Conservation (phyloP, 2,113 vertebrate genomes). For the Coptodon bakossiorum region DNA sequence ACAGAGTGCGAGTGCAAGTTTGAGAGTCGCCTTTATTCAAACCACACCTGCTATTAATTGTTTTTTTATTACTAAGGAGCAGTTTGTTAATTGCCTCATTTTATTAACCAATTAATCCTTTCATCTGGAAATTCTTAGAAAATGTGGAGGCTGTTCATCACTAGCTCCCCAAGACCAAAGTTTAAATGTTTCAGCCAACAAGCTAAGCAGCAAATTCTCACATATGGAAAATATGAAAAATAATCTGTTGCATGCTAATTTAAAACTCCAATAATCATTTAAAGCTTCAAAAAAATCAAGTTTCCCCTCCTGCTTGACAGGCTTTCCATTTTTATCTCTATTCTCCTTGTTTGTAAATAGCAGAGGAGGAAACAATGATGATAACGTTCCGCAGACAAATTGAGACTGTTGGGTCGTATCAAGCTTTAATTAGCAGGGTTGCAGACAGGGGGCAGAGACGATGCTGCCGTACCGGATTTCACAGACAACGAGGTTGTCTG, state of each 20-base stretch:
- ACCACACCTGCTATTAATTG: background rate
- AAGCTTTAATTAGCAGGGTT: constrained; percentile 57
- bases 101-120: background rate
- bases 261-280: background rate
- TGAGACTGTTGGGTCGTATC: constrained; percentile 48
- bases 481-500: constrained; percentile 17
- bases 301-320: background rate
- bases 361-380: constrained; percentile 2
- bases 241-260: background rate
- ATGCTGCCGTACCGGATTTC: constrained; percentile 51
- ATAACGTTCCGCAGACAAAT: constrained; percentile 47
- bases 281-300: background rate
- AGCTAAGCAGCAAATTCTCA: background rate
- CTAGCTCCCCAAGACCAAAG: background rate
- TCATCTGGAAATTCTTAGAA: background rate
- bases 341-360: background rate
- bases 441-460: constrained; percentile 24
- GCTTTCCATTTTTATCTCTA: background rate
- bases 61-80: background rate
- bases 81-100: background rate
- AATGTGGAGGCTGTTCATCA: background rate
- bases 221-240: background rate
- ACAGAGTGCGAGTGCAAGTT: background rate
- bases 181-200: background rate
- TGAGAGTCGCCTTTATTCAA: background rate